Conservation (phyloP, 92 coral and sea anemone species). For the Porites cylindrica region DNA sequence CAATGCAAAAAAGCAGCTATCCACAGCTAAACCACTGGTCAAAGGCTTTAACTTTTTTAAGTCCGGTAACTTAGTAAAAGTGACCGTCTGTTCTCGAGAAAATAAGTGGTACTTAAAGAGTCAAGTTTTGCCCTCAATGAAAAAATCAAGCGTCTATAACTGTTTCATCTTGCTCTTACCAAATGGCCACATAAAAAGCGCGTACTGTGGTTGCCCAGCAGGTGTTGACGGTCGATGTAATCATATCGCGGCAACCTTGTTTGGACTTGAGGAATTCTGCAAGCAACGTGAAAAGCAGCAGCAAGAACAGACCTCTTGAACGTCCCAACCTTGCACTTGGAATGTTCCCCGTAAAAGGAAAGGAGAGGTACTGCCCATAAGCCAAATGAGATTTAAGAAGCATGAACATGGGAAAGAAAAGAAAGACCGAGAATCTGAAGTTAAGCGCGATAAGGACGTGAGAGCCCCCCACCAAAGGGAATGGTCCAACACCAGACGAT, state of each 20-base stretch:
- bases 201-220: too few species aligned
- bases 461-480: constrained; percentile 49
- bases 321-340: neutral
- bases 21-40: constrained; percentile 67
- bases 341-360: constrained; percentile 51
- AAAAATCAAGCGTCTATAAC: too few species aligned
- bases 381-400: constrained; percentile 33
- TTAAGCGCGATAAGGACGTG: constrained; percentile 30
- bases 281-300: neutral
- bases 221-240: too few species aligned
- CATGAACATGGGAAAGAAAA: constrained; percentile 35
- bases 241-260: too few species aligned
- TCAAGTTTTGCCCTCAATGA: too few species aligned
- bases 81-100: neutral
- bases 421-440: neutral
- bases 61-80: constrained; percentile 51
- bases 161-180: too few species aligned
- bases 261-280: too few species aligned
- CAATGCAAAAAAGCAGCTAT: constrained; percentile 53
- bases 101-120: too few species aligned
- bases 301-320: neutral
- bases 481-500: too few species aligned
- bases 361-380: constrained; percentile 50
- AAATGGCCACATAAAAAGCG: too few species aligned
- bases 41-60: constrained; percentile 68